phyloP scores from a whole-genome alignment of 2,113 vertebrate genomes.

The Archocentrus centrarchus region DNA sequence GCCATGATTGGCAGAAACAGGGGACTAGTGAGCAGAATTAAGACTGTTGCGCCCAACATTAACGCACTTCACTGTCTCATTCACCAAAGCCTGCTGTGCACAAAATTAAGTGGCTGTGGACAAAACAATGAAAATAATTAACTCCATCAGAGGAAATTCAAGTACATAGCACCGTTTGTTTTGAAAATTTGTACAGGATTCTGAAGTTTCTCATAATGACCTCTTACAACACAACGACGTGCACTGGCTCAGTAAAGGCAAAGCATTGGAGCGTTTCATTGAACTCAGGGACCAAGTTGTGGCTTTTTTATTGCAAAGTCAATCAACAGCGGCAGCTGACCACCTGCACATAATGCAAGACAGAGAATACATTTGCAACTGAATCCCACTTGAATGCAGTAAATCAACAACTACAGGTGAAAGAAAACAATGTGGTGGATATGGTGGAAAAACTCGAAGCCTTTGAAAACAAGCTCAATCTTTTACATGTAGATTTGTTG shows the following conservation, averaged over 20 bases:
- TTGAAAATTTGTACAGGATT: background rate
- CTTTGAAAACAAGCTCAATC: background rate
- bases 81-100: no score
- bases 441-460: background rate
- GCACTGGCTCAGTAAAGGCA: background rate
- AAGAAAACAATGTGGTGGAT: background rate
- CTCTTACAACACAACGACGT: background rate
- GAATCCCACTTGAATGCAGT: background rate
- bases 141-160: background rate
- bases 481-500: background rate
- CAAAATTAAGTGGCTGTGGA: background rate
- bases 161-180: background rate
- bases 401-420: background rate
- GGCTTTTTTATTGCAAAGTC: background rate
- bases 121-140: slow-evolving; percentile 2
- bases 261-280: background rate
- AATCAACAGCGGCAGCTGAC: background rate
- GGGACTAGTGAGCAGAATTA: no score
- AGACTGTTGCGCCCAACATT: no score
- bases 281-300: background rate
- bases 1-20: no score
- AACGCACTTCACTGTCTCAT: no score
- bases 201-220: background rate
- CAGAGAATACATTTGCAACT: background rate
- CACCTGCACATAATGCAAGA: background rate